Conservation (phyloP, 2,797 vertebrate genomes). For the Tolypeutes matacus region DNA sequence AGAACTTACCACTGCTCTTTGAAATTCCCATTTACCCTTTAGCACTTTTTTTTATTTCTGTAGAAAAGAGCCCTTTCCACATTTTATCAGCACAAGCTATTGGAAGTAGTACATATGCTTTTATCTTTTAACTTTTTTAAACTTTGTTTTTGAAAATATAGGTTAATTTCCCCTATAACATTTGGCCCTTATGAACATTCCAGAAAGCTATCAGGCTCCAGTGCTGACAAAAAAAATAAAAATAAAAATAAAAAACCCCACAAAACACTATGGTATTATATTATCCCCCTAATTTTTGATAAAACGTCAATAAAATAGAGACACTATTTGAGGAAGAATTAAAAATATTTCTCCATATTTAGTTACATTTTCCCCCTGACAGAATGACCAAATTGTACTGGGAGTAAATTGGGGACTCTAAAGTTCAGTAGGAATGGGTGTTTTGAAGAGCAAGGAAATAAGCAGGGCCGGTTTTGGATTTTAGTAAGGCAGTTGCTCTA, state of each 20-base stretch:
- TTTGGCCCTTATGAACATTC: background rate
- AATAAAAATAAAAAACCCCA: too few relatives aligned
- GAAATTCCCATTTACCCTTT: background rate
- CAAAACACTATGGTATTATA: background rate
- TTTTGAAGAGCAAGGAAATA: background rate
- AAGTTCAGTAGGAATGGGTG: background rate
- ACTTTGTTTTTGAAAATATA: conserved; percentile 13
- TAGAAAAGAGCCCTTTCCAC: background rate
- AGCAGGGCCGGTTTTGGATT: background rate
- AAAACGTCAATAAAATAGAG: conserved; percentile 9
- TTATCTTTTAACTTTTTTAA: background rate
- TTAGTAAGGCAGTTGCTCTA: background rate
- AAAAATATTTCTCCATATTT: background rate
- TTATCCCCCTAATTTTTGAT: background rate
- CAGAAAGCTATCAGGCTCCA: background rate
- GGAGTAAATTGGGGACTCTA: background rate
- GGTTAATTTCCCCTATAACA: background rate
- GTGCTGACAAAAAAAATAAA: background rate
- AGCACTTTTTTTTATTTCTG: background rate
- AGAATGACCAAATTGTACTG: background rate
- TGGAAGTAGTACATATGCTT: background rate
- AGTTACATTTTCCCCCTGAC: background rate
- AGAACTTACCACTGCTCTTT: accelerated
- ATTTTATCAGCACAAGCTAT: background rate
- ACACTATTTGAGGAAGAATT: conserved; percentile 14